Percentiles rank a stretch among this genome's conserved stretches.
These are phyloP conservation scores for Phrynosoma blainvillii DNA, from an alignment of 2,113 vertebrate species.

Conservation along the genomic window DNA sequence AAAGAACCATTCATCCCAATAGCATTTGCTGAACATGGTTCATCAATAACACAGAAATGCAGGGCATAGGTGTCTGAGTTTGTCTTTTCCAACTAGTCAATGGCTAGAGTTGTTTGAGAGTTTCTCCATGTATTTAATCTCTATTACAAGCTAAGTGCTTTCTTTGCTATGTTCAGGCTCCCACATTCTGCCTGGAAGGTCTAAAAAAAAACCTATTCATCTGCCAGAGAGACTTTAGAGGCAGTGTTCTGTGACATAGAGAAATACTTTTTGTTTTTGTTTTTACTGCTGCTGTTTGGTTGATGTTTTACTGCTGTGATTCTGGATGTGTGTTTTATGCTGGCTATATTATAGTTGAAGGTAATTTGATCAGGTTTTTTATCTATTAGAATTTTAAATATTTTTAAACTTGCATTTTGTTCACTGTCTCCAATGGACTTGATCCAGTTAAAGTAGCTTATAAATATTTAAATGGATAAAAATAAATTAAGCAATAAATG, in stretches of 20 bases:
- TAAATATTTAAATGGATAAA: too few relatives aligned
- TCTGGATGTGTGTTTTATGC: background rate
- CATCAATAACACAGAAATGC: conserved; percentile 68
- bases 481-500: too few relatives aligned
- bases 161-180: conserved; percentile 16
- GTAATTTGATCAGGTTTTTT: background rate
- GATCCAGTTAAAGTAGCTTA: too few relatives aligned
- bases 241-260: background rate
- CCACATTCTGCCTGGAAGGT: background rate
- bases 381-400: too few relatives aligned
- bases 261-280: background rate
- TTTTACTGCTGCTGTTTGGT: background rate
- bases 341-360: background rate
- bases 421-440: too few relatives aligned
- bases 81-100: conserved; percentile 52
- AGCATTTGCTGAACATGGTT: conserved; percentile 64
- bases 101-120: conserved; percentile 45
- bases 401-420: too few relatives aligned
- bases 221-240: background rate
- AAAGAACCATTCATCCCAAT: conserved; percentile 65
- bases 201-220: background rate
- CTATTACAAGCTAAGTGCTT: conserved; percentile 29
- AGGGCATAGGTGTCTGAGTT: conserved; percentile 65
- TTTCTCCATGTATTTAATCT: conserved; percentile 53
- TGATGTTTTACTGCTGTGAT: background rate